Percentiles rank a stretch among this genome's conserved stretches.
phyloP scores from a whole-genome alignment of 2,113 vertebrate genomes.

The Axis porcinus region DNA sequence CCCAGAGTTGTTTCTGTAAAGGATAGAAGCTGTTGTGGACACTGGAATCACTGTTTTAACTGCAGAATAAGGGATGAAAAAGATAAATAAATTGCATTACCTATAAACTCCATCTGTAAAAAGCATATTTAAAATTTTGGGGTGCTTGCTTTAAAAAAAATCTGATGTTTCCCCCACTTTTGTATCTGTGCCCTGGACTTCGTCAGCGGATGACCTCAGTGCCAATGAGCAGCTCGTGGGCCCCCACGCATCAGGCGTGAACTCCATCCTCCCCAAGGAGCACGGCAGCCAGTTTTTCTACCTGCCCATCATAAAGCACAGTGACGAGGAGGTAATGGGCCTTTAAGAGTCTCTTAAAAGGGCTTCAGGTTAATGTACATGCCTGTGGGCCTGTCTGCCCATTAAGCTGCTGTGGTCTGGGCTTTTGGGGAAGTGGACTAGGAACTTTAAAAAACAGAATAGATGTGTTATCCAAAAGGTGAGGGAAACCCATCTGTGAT shows the following conservation, averaged over 20 bases:
- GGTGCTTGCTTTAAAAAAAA: constrained; percentile 22
- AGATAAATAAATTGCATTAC: neutral
- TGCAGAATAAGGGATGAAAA: neutral
- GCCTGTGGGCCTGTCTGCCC: neutral
- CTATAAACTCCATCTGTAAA: neutral
- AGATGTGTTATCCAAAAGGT: neutral
- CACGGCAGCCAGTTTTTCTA: constrained; percentile 98
- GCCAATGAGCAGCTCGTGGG: constrained; percentile 93
- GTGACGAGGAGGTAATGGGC: constrained; percentile 89
- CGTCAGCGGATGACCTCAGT: constrained; percentile 94
- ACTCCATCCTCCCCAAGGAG: constrained; percentile 98
- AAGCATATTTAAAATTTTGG: constrained; percentile 19
- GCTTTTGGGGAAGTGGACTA: neutral
- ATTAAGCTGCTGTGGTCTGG: neutral
- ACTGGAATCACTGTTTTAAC: neutral
- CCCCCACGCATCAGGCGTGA: constrained; percentile 92
- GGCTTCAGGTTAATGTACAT: neutral
- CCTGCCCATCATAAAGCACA: constrained; percentile 95
- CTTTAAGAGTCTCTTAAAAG: neutral
- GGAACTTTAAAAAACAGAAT: neutral
- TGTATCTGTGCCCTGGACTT: neutral
- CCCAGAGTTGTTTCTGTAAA: neutral
- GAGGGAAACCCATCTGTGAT: neutral
- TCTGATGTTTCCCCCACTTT: neutral
- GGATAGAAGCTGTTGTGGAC: neutral